phyloP scores from a whole-genome alignment of 2,888 invertebrate genomes.

The Eustalomyia histrio region DNA sequence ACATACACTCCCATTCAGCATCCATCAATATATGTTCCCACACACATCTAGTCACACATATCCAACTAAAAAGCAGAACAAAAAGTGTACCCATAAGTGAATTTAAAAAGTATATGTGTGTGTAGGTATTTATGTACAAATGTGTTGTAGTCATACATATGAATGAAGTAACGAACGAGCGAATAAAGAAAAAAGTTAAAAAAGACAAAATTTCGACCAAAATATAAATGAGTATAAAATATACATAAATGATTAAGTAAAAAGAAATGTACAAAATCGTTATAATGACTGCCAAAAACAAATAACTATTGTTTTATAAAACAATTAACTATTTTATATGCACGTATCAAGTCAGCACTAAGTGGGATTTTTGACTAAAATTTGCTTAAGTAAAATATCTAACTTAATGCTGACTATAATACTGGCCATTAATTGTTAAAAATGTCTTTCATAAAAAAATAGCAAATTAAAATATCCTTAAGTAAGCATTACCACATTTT shows the following conservation, averaged over 20 bases:
- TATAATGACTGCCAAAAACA: slow-evolving; percentile 30
- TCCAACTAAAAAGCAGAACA: slow-evolving; percentile 29
- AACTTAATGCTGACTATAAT: no score
- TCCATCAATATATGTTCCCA: slow-evolving; percentile 18
- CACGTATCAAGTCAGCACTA: no score
- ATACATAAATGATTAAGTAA: background rate
- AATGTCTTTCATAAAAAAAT: slow-evolving; percentile 49
- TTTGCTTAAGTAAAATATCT: no score
- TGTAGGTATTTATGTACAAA: background rate
- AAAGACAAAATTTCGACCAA: slow-evolving; percentile 1
- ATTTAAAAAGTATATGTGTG: slow-evolving; percentile 12
- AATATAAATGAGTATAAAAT: slow-evolving; percentile 9
- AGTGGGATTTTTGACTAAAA: no score
- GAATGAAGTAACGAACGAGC: slow-evolving; percentile 30
- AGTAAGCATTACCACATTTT: slow-evolving; percentile 12
- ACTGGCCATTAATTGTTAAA: background rate
- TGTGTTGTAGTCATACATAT: background rate
- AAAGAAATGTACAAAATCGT: background rate
- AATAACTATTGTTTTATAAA: slow-evolving; percentile 31
- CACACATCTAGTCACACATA: slow-evolving; percentile 10
- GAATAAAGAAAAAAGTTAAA: slow-evolving; percentile 9
- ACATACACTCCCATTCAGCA: slow-evolving; percentile 22
- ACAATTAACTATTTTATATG: background rate
- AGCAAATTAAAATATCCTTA: slow-evolving; percentile 31
- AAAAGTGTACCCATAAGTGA: slow-evolving; percentile 29